These are phyloP conservation scores for Anoplophora glabripennis DNA, from an alignment of 1,140 invertebrate genomes.

Conservation along the genomic window DNA sequence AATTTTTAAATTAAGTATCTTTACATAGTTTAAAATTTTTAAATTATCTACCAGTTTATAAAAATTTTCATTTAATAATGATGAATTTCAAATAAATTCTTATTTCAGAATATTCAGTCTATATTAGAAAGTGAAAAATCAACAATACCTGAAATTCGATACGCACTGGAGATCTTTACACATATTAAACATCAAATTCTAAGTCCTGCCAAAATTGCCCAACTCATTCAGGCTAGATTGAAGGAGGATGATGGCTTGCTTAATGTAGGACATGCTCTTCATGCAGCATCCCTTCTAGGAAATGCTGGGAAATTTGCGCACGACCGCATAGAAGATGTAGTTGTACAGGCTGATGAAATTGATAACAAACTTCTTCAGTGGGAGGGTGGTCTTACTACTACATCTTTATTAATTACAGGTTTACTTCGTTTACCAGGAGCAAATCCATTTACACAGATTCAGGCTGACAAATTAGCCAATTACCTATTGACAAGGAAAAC, in stretches of 20 bases:
- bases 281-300: conserved; percentile 68
- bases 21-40: too few species aligned
- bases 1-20: too few species aligned
- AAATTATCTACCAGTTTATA: too few species aligned
- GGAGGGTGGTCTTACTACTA: conserved; percentile 74
- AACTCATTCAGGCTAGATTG: conserved; percentile 37
- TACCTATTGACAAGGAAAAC: conserved; percentile 89
- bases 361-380: conserved; percentile 86
- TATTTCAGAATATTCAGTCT: conserved; percentile 34
- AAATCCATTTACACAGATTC: conserved; percentile 69
- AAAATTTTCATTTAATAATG: too few species aligned
- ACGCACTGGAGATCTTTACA: conserved; percentile 40
- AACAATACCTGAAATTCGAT: conserved; percentile 35
- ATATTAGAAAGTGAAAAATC: conserved; percentile 38
- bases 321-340: conserved; percentile 82
- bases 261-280: conserved; percentile 82
- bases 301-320: conserved; percentile 68
- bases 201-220: conserved; percentile 38
- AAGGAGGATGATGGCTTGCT: conserved; percentile 46
- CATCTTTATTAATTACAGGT: conserved; percentile 69
- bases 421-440: conserved; percentile 73
- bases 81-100: too few species aligned
- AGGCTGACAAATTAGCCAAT: conserved; percentile 86
- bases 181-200: conserved; percentile 34
- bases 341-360: conserved; percentile 93